Percentiles rank a stretch among this genome's conserved stretches.
phyloP scores from a whole-genome alignment of 2,113 vertebrate genomes.

The Pluvialis apricaria region DNA sequence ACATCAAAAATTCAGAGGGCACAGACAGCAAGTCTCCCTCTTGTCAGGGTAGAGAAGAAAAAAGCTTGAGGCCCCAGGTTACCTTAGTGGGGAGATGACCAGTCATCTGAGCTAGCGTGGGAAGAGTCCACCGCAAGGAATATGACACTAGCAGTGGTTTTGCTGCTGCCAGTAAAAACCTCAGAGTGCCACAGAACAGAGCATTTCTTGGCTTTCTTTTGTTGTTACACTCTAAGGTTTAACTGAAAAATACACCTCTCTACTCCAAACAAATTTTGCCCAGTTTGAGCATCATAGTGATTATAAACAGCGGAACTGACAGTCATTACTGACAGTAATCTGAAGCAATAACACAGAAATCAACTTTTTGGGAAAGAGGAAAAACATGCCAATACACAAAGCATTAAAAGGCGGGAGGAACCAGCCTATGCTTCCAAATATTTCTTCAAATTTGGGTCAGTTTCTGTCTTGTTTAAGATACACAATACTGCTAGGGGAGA shows the following conservation, averaged over 20 bases:
- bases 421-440: not conserved
- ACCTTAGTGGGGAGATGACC: not conserved
- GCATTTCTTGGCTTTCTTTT: not conserved
- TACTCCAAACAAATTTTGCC: not conserved
- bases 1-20: constrained; percentile 31
- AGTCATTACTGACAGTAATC: not conserved
- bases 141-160: not conserved
- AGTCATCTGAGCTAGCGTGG: not conserved
- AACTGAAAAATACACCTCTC: not conserved
- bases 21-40: constrained; percentile 43
- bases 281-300: not conserved
- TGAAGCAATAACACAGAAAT: not conserved
- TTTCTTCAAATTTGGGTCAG: not conserved
- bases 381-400: not conserved
- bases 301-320: not conserved
- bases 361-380: not conserved
- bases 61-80: not conserved
- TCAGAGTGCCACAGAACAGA: not conserved
- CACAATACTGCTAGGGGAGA: not conserved
- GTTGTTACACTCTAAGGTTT: not conserved
- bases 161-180: constrained; percentile 43
- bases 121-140: constrained; percentile 22
- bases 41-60: not conserved
- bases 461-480: not conserved
- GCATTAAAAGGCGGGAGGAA: not conserved